phyloP scores from a whole-genome alignment of 2,888 invertebrate species.

The Trichopria drosophilae region DNA sequence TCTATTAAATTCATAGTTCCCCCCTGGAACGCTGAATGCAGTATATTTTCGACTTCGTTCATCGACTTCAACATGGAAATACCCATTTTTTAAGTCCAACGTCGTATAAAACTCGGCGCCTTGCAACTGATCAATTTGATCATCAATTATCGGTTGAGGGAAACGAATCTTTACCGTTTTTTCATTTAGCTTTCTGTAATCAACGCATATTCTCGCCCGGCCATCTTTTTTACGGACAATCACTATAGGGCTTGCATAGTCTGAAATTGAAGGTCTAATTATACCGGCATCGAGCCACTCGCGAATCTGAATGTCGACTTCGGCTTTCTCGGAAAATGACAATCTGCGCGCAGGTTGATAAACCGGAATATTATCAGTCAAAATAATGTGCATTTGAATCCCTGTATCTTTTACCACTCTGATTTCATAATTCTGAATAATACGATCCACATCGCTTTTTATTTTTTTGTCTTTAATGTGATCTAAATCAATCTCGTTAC shows the following conservation, averaged over 20 bases:
- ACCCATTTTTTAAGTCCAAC: slow-evolving; percentile 6
- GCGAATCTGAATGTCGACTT: slow-evolving; percentile 3
- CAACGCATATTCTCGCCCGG: slow-evolving; percentile 5
- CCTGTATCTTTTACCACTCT: not conserved
- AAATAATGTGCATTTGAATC: slow-evolving; percentile 2
- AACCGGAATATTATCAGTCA: slow-evolving; percentile 6
- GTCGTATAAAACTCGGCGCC: slow-evolving; percentile 2
- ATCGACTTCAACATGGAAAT: slow-evolving; percentile 6
- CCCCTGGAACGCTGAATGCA: not conserved
- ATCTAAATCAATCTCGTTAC: not conserved
- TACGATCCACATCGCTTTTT: not conserved
- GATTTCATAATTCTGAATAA: slow-evolving; percentile 9
- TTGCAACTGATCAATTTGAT: slow-evolving; percentile 2
- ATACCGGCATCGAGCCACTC: slow-evolving; percentile 13
- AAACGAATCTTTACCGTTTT: slow-evolving; percentile 1
- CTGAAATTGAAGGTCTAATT: slow-evolving; percentile 7
- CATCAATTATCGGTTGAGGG: slow-evolving; percentile 11
- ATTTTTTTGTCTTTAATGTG: not conserved
- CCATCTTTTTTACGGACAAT: slow-evolving; percentile 8
- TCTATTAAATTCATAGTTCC: slow-evolving; percentile 7
- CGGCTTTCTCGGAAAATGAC: not conserved
- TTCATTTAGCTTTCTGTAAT: slow-evolving; percentile 7
- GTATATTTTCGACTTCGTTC: slow-evolving; percentile 1
- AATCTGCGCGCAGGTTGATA: slow-evolving; percentile 7
- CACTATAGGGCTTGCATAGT: slow-evolving; percentile 9